Percentiles rank a stretch among this genome's conserved stretches.
These are phyloP conservation scores for Drymodes brunneopygia DNA, from an alignment of 2,113 vertebrate species.

Conservation along the genomic window DNA sequence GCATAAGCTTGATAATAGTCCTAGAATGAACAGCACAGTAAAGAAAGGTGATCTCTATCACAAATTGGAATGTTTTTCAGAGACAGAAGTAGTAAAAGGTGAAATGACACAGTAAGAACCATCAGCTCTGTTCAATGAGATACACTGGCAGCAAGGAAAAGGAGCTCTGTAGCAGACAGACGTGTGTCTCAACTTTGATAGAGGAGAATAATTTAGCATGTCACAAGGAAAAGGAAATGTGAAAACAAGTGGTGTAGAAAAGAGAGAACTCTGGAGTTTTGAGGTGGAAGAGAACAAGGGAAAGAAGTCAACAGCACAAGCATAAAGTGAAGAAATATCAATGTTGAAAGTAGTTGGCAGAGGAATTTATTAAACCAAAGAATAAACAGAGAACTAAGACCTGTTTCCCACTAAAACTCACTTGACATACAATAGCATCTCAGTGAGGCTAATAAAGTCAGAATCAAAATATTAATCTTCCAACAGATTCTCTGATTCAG, in stretches of 20 bases:
- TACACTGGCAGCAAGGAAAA: neutral
- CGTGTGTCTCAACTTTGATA: neutral
- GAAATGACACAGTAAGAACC: neutral
- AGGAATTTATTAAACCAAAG: neutral
- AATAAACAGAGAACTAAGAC: neutral
- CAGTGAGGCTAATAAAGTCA: neutral
- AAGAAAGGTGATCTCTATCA: neutral
- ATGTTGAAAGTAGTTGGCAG: neutral
- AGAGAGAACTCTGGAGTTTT: neutral
- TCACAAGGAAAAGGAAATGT: neutral
- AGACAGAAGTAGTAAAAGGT: neutral
- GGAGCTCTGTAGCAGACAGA: neutral
- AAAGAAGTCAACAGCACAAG: neutral
- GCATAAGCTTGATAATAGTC: neutral
- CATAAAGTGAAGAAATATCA: neutral
- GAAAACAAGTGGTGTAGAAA: neutral
- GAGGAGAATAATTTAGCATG: neutral
- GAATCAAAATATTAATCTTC: neutral
- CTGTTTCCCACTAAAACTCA: neutral
- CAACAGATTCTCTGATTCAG: neutral
- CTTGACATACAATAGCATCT: neutral
- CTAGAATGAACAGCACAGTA: neutral
- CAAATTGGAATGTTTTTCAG: neutral
- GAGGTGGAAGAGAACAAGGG: neutral
- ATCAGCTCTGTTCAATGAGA: neutral